These are phyloP conservation scores for Porphyrio hochstetteri DNA, from an alignment of 2,113 vertebrate species.

Conservation along the genomic window DNA sequence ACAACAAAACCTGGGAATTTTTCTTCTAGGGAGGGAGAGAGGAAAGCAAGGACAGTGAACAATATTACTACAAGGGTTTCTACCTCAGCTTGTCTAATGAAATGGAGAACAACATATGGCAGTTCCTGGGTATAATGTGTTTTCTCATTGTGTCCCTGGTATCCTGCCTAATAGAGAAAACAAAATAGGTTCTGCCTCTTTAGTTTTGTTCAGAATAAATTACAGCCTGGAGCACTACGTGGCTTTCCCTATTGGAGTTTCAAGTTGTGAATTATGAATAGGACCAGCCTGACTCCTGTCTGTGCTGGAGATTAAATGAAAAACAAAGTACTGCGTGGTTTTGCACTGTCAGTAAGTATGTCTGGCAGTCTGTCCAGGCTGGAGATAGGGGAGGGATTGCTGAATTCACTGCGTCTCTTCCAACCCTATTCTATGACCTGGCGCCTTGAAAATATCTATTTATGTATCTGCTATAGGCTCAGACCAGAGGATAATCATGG, in stretches of 20 bases:
- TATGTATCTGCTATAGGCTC: not conserved
- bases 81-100: not conserved
- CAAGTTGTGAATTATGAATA: slow-evolving; percentile 52
- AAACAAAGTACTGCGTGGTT: not conserved
- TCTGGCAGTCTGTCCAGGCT: not conserved
- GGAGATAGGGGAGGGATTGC: not conserved
- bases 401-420: not conserved
- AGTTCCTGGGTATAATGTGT: not conserved
- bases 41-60: not conserved
- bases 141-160: not conserved
- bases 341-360: not conserved
- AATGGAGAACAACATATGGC: not conserved
- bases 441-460: slow-evolving; percentile 4
- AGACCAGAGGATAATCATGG: not conserved
- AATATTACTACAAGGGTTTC: accelerated
- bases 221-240: not conserved
- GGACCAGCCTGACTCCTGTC: not conserved
- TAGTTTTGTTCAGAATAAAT: slow-evolving; percentile 11
- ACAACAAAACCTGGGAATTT: not conserved
- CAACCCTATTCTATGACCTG: not conserved
- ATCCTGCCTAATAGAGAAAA: not conserved
- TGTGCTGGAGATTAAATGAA: slow-evolving; percentile 25
- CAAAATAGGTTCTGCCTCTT: slow-evolving; percentile 7
- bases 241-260: slow-evolving; percentile 2
- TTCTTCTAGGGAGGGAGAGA: not conserved